Percentiles rank a stretch among this genome's conserved stretches.
Conservation (phyloP, 1,140 invertebrate genomes). For the Acromyrmex charruanus region DNA sequence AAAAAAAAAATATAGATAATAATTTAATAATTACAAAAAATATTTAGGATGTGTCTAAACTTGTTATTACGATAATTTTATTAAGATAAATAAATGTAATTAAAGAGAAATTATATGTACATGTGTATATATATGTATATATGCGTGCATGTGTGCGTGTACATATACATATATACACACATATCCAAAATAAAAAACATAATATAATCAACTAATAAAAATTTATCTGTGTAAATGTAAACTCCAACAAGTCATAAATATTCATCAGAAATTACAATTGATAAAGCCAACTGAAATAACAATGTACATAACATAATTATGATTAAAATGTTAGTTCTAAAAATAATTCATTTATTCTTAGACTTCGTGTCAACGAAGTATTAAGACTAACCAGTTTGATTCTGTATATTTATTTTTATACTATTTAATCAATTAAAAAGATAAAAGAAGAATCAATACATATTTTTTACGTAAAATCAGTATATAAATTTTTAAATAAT, state of each 20-base stretch:
- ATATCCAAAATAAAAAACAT: background rate
- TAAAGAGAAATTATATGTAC: background rate
- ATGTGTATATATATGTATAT: too few relatives aligned
- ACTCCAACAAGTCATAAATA: background rate
- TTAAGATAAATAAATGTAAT: background rate
- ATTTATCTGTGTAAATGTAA: background rate
- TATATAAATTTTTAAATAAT: background rate
- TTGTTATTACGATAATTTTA: background rate
- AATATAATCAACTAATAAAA: background rate
- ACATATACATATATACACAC: too few relatives aligned
- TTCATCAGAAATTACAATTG: background rate
- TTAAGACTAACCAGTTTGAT: background rate
- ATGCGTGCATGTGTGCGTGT: too few relatives aligned
- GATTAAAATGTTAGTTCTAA: background rate
- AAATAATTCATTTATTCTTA: background rate
- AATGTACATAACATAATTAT: background rate
- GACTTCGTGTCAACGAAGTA: too few relatives aligned
- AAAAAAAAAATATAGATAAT: background rate
- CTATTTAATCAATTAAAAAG: background rate
- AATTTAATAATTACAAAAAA: background rate
- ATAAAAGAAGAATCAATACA: background rate
- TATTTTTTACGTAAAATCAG: background rate
- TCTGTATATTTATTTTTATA: too few relatives aligned
- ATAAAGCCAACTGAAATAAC: background rate
- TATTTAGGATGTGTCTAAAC: background rate